phyloP scores from a whole-genome alignment of 2,797 vertebrate species.

The Odontamblyopus rebecca region DNA sequence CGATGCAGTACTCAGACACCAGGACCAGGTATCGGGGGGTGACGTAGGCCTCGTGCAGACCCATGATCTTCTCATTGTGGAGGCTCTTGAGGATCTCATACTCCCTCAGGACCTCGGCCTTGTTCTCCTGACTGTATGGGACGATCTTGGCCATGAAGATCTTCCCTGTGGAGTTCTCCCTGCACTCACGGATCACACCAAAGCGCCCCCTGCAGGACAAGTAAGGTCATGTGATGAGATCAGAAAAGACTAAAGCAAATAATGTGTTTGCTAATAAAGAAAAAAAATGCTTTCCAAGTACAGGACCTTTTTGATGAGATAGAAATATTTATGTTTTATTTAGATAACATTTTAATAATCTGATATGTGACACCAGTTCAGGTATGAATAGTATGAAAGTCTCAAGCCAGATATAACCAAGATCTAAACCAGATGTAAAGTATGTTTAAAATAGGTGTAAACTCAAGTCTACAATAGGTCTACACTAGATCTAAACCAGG shows the following conservation, averaged over 20 bases:
- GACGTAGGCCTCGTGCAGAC: slow-evolving; percentile 94
- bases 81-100: slow-evolving; percentile 91
- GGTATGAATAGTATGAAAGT: too few species aligned
- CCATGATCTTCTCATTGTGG: slow-evolving; percentile 88
- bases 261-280: too few species aligned
- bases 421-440: not conserved
- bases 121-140: slow-evolving; percentile 85
- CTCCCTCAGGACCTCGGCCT: slow-evolving; percentile 85
- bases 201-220: slow-evolving; percentile 83
- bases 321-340: too few species aligned
- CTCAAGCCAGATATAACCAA: too few species aligned
- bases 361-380: too few species aligned
- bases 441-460: not conserved
- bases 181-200: slow-evolving; percentile 89
- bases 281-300: too few species aligned
- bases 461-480: not conserved
- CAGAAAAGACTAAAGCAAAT: not conserved
- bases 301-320: too few species aligned
- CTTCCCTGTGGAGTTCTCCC: slow-evolving; percentile 89
- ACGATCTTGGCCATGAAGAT: slow-evolving; percentile 94
- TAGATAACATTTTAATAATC: too few species aligned
- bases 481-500: not conserved
- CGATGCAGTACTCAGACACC: slow-evolving; percentile 88
- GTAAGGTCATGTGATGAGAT: not conserved
- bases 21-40: slow-evolving; percentile 95